Base-by-base conservation (phyloP, 2,797 vertebrate genomes). In the Enteromius fasciolatus region DNA sequence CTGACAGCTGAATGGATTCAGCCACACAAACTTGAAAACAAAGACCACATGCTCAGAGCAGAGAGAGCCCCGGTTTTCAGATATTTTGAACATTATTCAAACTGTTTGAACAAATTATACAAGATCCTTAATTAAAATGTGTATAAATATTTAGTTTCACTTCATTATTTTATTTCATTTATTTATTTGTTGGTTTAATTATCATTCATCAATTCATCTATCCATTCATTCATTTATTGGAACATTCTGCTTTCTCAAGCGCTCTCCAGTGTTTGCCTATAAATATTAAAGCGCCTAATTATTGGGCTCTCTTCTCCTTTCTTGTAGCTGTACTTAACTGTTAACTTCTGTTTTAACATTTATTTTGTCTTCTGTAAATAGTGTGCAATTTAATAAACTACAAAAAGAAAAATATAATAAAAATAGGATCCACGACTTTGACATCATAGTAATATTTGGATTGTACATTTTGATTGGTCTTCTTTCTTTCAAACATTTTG, bases 1-100 rank as follows among this genome's bases (percentile, higher is more conserved):
- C 84, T 78, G 54, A 50, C 20, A 82, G 63, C 83, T 78, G 77
- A 89, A 86, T 81, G 82, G 59, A 68, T 78, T 78, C 70, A 91
- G 84, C 89, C 85, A 90, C 69, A 84, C 91, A 91, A 88, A 83
- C 90, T 87, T 33, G 66, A 87, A 28, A 90, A 87, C 80, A 75
- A 76, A 67, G 31, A 67, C 12, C 57, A 81, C 70, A 67, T 75
- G 72, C 80, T 67, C 48, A n/a, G 59, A 67, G 59, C 70, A 75
- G 17, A 33, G 39, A 57, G 25, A 66, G 18, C 18, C 0, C 9
- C 50, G 5, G 25, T 14, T 28, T 20, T 77, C 15, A 31, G 23
- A 18, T 63, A 28, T 20, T 44, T 17, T 44, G 25, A 48, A 28
- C 11, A 54, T 31, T 9, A 9, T 33, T 28, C 46, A 48, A 31